Percentiles rank a stretch among this genome's conserved stretches.
These are phyloP conservation scores for Conus canariensis DNA, from an alignment of 2,888 invertebrate genomes.

Conservation along the genomic window DNA sequence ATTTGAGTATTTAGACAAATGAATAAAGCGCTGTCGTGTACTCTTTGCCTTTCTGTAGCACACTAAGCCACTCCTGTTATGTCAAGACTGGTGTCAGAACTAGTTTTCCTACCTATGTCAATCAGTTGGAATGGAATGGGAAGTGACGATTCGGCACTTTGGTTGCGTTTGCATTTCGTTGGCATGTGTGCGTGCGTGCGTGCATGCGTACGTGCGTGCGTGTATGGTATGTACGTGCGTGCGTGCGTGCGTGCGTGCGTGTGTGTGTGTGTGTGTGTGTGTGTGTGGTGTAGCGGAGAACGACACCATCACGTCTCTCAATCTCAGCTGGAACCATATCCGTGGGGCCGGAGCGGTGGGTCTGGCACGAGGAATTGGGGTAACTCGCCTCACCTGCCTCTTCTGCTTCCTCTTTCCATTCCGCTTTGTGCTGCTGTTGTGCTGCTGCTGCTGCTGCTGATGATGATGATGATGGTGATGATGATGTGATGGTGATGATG, in stretches of 20 bases:
- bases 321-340: conserved; percentile 70
- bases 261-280: conserved; percentile 25
- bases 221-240: neutral
- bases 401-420: neutral
- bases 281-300: conserved; percentile 32
- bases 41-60: too few species aligned
- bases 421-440: neutral
- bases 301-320: conserved; percentile 48
- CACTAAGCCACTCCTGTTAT: too few species aligned
- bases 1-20: too few species aligned
- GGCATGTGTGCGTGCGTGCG: conserved; percentile 2
- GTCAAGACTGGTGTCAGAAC: too few species aligned
- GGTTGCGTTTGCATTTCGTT: neutral
- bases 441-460: neutral
- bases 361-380: conserved; percentile 67
- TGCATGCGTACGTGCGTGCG: neutral
- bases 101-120: too few species aligned
- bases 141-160: too few species aligned
- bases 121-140: too few species aligned
- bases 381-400: conserved; percentile 41
- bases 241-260: conserved; percentile 9
- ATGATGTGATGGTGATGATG: neutral
- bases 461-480: neutral
- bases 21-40: too few species aligned
- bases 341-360: conserved; percentile 68